Base-by-base conservation (phyloP, 2,113 vertebrate genomes). In the Peromyscus leucopus region DNA sequence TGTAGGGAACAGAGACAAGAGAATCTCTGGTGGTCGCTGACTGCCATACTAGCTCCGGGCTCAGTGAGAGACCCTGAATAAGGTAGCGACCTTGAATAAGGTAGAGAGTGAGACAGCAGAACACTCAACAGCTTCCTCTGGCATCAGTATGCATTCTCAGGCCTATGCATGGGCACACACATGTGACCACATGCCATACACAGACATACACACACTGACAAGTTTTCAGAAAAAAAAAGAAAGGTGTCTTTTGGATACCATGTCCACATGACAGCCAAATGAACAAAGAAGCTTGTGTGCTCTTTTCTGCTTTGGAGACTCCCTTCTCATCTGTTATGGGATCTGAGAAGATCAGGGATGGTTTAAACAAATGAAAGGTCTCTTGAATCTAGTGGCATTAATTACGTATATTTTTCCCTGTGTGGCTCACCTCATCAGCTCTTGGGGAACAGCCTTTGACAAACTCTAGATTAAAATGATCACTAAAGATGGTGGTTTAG, bases 401-500 rank as follows among this genome's bases (percentile, higher is more conserved):
- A 74, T 48, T 87, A 31, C 31, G 36, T 46, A 72, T 57, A n/a
- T n/a, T 33, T 33, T 61, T 87, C 7, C 2, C 2, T n/a, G 9
- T 93, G 24, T 33, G 3, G 2, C 84, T 95, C 65, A 59, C 31
- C 75, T 65, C 69, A 57, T 90, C 75, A 80, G 2, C 33, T 96
- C 80, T 87, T 88, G 21, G 74, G 75, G n/a, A 87, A 76, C 3
- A 80, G 4, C 61, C 36, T 75, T 96, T 79, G 71, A 76, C 63
- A 90, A 91, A 78, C 33, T 12, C 59, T 83, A 57, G 33, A 92
- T 87, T 84, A 57, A 89, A 93, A 63, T 69, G 55, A 28, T 95
- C 72, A 87, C 90, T 94, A 88, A 96, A 97, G 11, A 88, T 84
- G 57, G 63, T 92, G 63, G 46, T n/a, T 97, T 95, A 92, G 72